Conservation (phyloP, 1,140 invertebrate genomes). For the Dinoponera quadriceps region DNA sequence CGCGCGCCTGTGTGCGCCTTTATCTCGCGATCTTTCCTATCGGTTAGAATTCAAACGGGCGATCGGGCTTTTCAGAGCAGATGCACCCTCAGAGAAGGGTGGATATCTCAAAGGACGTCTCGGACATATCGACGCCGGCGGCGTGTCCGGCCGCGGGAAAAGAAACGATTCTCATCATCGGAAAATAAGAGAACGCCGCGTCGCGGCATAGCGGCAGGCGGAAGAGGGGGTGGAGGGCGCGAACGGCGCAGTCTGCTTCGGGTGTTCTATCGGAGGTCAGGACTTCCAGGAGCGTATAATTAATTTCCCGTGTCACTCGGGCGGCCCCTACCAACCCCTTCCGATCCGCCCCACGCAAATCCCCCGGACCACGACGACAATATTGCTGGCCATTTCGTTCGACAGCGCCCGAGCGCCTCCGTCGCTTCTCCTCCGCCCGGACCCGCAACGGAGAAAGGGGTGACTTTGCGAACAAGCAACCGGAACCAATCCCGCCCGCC, state of each 20-base stretch:
- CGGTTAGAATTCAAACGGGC: background rate
- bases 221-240: background rate
- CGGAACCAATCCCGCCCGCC: constrained; percentile 74
- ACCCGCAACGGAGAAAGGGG: constrained; percentile 79
- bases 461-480: constrained; percentile 83
- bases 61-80: constrained; percentile 12
- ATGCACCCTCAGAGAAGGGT: constrained; percentile 15
- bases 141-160: constrained; percentile 19
- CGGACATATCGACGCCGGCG: constrained; percentile 40
- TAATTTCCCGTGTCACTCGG: constrained; percentile 85
- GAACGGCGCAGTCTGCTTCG: constrained; percentile 56
- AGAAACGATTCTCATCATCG: constrained; percentile 62
- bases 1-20: too few species aligned
- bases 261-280: constrained; percentile 66
- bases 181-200: constrained; percentile 51
- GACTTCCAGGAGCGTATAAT: constrained; percentile 85
- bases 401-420: constrained; percentile 80
- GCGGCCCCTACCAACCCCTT: constrained; percentile 72
- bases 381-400: constrained; percentile 85
- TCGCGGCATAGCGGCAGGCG: background rate
- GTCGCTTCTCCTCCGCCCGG: constrained; percentile 75
- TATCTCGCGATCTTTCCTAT: too few species aligned
- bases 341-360: constrained; percentile 75
- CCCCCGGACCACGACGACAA: constrained; percentile 82
- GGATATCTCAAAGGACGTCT: constrained; percentile 53